These are phyloP conservation scores for Ormyrus pomaceus DNA, from an alignment of 2,888 invertebrate genomes.

Conservation along the genomic window DNA sequence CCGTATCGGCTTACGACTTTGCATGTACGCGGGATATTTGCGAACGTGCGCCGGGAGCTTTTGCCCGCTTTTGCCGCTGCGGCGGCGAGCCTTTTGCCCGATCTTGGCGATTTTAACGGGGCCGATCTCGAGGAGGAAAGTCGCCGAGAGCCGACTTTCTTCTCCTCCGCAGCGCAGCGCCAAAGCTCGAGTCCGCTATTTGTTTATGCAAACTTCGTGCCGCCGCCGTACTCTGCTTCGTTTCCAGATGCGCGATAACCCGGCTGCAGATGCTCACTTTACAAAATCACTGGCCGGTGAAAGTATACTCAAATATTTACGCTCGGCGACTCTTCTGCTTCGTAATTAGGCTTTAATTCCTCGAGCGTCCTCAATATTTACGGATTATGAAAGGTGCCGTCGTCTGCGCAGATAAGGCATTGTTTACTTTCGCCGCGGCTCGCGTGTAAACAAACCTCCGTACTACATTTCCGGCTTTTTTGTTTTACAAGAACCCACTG, in stretches of 20 bases:
- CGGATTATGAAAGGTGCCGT: no score
- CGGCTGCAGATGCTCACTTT: neutral
- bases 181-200: neutral
- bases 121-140: neutral
- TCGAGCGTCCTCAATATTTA: no score
- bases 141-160: constrained; percentile 5
- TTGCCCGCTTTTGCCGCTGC: neutral
- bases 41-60: neutral
- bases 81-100: neutral
- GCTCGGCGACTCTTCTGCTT: no score
- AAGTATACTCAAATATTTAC: constrained; percentile 1
- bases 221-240: neutral
- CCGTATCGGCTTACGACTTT: constrained; percentile 4
- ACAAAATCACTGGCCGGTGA: constrained; percentile 23
- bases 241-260: constrained; percentile 7
- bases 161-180: neutral
- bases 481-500: no score
- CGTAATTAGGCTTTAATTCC: no score
- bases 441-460: no score
- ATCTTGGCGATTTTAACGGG: constrained; percentile 7
- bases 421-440: no score
- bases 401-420: no score
- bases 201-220: neutral
- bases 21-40: neutral
- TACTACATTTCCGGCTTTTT: no score